Base-by-base conservation (phyloP, 2,113 vertebrate species). In the Pachypanchax playfairii region DNA sequence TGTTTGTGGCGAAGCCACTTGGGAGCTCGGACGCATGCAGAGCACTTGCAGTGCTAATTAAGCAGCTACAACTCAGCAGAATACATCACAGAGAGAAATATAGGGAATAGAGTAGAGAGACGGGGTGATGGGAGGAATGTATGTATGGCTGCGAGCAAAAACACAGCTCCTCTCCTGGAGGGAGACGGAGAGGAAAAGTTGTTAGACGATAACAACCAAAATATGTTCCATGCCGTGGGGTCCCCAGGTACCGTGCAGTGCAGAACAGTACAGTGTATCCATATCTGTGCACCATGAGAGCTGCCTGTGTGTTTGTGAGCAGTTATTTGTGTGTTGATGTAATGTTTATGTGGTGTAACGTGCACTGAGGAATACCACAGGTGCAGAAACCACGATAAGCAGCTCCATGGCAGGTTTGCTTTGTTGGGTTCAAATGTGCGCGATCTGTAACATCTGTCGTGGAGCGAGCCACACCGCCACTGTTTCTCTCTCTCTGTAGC, bases 21-120 rank as follows among this genome's bases (percentile, higher is more conserved):
- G 69, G 77, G 80, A 83, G 57, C 82, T 55, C 36, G 65, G 67
- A 62, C 75, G 76, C 75, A 83, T 79, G 79, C 83, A 83, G 81
- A 75, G 81, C 71, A 83, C 77, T 84, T 67, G 73, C 73, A 77
- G 81, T 80, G 85, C 81, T 86, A 89, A 87, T 87, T 88, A 84
- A 80, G 75, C 79, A 79, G 71, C 80, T 81, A 82, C 80, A 84
- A 80, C 72, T 80, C 75, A 77, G 68, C 75, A 55, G 79, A 75
- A 67, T 85, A 73, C 74, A 88, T 84, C 80, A 84, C 70, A 82
- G 68, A 54, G 69, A 52, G 55, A 58, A 57, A 44, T 15, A n/a
- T n/a, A 49, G 17, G 54, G 56, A 76, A 68, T 58, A 33, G 67
- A 74, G 69, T 42, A 38, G 58, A 54, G 66, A 49, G 74, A 66